Conservation (phyloP, 2,797 vertebrate species). For the Mormyrus proboscirostris region DNA sequence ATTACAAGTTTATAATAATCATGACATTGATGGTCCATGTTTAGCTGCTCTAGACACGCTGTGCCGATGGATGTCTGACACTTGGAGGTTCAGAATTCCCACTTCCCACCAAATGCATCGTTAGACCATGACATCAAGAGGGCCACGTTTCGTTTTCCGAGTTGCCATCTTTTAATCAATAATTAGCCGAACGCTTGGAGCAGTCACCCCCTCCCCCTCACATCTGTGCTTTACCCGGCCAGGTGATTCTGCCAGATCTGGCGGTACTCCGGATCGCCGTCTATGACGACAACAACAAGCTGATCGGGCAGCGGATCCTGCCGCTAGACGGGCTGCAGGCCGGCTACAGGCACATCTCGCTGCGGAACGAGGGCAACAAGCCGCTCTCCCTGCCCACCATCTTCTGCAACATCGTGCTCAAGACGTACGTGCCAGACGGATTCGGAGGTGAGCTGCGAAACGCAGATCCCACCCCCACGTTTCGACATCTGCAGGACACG, state of each 20-base stretch:
- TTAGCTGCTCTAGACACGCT: not conserved
- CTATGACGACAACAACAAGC: slow-evolving; percentile 93
- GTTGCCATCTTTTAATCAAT: not conserved
- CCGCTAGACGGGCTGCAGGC: slow-evolving; percentile 95
- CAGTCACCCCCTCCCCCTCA: not conserved
- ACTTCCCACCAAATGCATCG: not conserved
- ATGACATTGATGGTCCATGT: not conserved
- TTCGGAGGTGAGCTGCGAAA: slow-evolving; percentile 78
- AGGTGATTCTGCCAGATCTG: slow-evolving; percentile 96
- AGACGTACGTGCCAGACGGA: slow-evolving; percentile 96
- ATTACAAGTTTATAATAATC: not conserved
- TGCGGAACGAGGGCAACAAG: slow-evolving; percentile 96
- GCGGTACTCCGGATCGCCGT: slow-evolving; percentile 93
- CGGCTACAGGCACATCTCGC: slow-evolving; percentile 94
- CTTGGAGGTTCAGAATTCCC: not conserved
- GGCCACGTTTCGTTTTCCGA: not conserved
- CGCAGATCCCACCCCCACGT: not conserved
- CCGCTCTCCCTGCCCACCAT: slow-evolving; percentile 90
- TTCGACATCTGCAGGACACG: not conserved
- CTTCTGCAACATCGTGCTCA: slow-evolving; percentile 98
- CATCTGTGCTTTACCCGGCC: not conserved
- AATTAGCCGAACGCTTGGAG: not conserved
- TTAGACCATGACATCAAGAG: not conserved
- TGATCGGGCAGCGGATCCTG: slow-evolving; percentile 94
- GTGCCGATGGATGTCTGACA: not conserved